phyloP scores from a whole-genome alignment of 2,797 vertebrate genomes.

The Erpetoichthys calabaricus region DNA sequence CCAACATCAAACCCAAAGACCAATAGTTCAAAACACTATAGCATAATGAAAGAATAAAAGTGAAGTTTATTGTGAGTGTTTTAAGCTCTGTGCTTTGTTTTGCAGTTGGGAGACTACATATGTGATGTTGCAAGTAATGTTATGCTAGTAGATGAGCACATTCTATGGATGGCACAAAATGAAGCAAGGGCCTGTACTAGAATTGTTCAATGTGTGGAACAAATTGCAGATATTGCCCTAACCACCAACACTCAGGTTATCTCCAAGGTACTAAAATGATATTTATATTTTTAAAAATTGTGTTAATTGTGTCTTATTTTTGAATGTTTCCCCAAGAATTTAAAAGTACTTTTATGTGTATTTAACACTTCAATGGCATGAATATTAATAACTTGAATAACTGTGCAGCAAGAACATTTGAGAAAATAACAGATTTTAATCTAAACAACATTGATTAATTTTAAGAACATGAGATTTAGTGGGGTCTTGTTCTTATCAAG shows the following conservation, averaged over 20 bases:
- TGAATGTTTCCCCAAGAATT: neutral
- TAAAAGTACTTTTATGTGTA: slow-evolving; percentile 1
- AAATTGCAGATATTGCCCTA: slow-evolving; percentile 56
- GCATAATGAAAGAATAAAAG: too few relatives aligned
- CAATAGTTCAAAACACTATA: too few relatives aligned
- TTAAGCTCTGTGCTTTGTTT: slow-evolving; percentile 3
- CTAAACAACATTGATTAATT: too few relatives aligned
- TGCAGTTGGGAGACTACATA: slow-evolving; percentile 61
- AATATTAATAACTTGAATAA: neutral
- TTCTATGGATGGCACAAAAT: slow-evolving; percentile 80
- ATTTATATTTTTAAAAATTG: neutral
- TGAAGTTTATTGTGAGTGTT: neutral
- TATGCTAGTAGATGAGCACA: slow-evolving; percentile 75
- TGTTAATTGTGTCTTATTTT: neutral
- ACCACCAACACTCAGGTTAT: slow-evolving; percentile 47
- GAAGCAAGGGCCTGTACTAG: slow-evolving; percentile 72
- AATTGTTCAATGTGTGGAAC: slow-evolving; percentile 73
- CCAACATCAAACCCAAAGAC: too few relatives aligned
- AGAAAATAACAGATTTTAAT: too few relatives aligned
- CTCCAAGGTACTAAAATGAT: slow-evolving; percentile 58
- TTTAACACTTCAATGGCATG: slow-evolving; percentile 1
- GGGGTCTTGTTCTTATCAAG: too few relatives aligned
- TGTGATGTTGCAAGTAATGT: slow-evolving; percentile 75
- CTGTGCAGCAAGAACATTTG: neutral
- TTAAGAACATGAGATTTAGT: too few relatives aligned